Percentiles rank a stretch among this genome's conserved stretches.
These are phyloP conservation scores for Xerus inauris DNA, from an alignment of 2,113 vertebrate genomes.

Conservation along the genomic window DNA sequence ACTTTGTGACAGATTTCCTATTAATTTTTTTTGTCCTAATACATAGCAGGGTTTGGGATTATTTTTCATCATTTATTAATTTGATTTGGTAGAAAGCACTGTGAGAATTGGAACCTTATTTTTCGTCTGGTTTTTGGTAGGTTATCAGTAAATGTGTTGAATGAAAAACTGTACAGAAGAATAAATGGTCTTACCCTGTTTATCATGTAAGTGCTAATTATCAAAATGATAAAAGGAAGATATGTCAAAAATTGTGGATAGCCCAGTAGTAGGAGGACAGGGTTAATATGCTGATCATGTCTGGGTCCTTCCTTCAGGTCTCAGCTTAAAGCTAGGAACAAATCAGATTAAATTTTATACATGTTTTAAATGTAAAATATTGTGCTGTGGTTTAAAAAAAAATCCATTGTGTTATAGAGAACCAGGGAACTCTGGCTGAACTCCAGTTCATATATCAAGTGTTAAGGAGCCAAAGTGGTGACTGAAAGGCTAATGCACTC, in stretches of 20 bases:
- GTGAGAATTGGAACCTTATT: neutral
- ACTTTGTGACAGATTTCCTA: neutral
- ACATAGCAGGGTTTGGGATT: neutral
- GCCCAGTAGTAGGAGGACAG: neutral
- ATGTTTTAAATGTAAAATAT: neutral
- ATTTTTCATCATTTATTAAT: neutral
- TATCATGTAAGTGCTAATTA: neutral
- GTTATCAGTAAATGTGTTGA: neutral
- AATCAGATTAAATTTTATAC: neutral
- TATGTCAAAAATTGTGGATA: neutral
- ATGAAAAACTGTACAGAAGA: neutral
- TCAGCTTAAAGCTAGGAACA: neutral
- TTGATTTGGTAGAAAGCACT: neutral
- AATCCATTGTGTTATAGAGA: neutral
- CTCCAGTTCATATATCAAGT: neutral
- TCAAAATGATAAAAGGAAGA: neutral
- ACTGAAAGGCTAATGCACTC: neutral
- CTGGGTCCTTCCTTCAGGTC: neutral
- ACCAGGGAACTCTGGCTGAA: neutral
- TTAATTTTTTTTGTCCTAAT: neutral
- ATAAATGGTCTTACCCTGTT: neutral
- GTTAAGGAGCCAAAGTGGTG: neutral
- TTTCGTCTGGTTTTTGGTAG: neutral
- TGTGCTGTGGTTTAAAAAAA: neutral
- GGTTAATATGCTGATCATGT: neutral